These are phyloP conservation scores for Megathymus violae DNA, from an alignment of 1,140 invertebrate genomes.

Conservation along the genomic window DNA sequence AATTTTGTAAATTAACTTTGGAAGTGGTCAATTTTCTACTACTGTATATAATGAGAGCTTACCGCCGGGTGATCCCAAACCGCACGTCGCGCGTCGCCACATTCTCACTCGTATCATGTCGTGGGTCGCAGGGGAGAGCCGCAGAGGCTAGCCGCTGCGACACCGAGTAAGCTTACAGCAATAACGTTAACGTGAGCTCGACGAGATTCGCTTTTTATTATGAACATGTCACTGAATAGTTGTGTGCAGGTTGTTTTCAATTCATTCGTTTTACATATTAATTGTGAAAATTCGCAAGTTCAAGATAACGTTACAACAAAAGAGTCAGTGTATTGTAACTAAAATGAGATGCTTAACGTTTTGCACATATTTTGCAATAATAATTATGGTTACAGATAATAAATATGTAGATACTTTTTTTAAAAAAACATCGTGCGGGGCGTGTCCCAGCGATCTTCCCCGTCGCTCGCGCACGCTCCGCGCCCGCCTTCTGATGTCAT, in stretches of 20 bases:
- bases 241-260: slow-evolving; percentile 76
- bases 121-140: slow-evolving; percentile 11
- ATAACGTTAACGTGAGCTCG: slow-evolving; percentile 74
- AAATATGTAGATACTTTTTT: slow-evolving; percentile 77
- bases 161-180: slow-evolving; percentile 75
- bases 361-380: slow-evolving; percentile 83
- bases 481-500: slow-evolving; percentile 36
- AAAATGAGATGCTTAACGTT: slow-evolving; percentile 80
- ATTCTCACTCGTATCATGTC: slow-evolving; percentile 50
- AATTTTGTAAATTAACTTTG: slow-evolving; percentile 81
- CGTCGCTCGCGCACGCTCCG: slow-evolving; percentile 58
- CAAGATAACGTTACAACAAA: slow-evolving; percentile 75
- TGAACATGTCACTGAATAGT: slow-evolving; percentile 72
- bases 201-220: slow-evolving; percentile 74
- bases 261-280: slow-evolving; percentile 67
- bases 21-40: slow-evolving; percentile 82
- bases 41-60: slow-evolving; percentile 82
- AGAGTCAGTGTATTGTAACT: slow-evolving; percentile 78
- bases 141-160: slow-evolving; percentile 61
- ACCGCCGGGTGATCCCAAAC: slow-evolving; percentile 73
- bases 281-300: slow-evolving; percentile 65
- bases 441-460: slow-evolving; percentile 61
- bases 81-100: slow-evolving; percentile 73
- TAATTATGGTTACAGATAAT: slow-evolving; percentile 71
- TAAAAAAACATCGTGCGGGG: slow-evolving; percentile 49